These are phyloP conservation scores for Artibeus lituratus DNA, from an alignment of 2,797 vertebrate species.

Conservation along the genomic window DNA sequence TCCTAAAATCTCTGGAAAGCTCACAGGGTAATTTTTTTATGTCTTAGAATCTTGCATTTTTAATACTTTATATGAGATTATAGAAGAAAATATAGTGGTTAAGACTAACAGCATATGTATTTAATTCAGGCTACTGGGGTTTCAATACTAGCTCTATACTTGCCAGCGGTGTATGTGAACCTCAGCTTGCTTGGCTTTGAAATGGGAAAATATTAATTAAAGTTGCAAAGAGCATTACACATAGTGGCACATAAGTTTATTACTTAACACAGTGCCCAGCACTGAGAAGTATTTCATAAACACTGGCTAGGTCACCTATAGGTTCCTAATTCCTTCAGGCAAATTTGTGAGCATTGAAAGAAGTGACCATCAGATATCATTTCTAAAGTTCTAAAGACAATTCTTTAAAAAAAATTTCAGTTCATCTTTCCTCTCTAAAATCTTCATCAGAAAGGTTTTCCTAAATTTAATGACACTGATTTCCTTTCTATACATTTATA, in stretches of 20 bases:
- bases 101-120: not conserved
- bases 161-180: not conserved
- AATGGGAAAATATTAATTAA: not conserved
- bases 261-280: not conserved
- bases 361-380: not conserved
- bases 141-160: not conserved
- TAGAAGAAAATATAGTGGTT: not conserved
- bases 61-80: not conserved
- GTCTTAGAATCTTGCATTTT: conserved; percentile 42
- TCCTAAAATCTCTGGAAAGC: conserved; percentile 16
- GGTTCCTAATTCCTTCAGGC: conserved; percentile 6
- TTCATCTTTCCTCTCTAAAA: not conserved
- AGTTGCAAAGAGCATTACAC: not conserved
- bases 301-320: not conserved
- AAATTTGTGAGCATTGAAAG: conserved; percentile 1
- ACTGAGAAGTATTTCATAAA: not conserved
- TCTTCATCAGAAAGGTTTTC: not conserved
- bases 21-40: not conserved
- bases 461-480: not conserved
- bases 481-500: conserved; percentile 22
- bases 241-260: not conserved
- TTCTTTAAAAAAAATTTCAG: not conserved
- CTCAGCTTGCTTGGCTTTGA: not conserved
- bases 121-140: not conserved
- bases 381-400: conserved; percentile 14